Conservation (phyloP, 2,113 vertebrate genomes). For the Mus spicilegus region DNA sequence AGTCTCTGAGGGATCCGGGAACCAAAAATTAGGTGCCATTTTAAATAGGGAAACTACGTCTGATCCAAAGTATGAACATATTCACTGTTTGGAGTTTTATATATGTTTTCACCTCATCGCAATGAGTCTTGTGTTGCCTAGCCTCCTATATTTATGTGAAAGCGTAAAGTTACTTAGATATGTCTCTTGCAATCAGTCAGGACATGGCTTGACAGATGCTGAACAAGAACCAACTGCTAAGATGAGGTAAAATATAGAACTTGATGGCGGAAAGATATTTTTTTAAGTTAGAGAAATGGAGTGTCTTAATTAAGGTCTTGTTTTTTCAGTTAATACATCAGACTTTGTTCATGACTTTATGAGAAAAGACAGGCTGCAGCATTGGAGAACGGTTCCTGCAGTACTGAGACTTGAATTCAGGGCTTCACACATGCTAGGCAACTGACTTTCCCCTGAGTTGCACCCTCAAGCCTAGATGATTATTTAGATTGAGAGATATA, state of each 20-base stretch:
- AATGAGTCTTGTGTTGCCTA: conserved; percentile 40
- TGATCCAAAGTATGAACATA: neutral
- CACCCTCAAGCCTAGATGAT: too few species aligned
- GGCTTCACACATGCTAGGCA: neutral
- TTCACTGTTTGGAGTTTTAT: conserved; percentile 2
- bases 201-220: conserved; percentile 57
- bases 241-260: neutral
- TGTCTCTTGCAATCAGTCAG: neutral
- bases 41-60: conserved; percentile 3
- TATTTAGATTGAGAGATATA: too few species aligned
- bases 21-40: neutral
- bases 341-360: too few species aligned
- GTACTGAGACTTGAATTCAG: too few species aligned
- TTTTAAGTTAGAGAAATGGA: neutral
- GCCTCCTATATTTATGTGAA: conserved; percentile 54
- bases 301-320: neutral
- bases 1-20: too few species aligned
- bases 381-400: neutral
- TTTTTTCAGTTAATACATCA: too few species aligned
- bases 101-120: conserved; percentile 38
- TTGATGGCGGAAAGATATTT: neutral
- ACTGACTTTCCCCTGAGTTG: too few species aligned
- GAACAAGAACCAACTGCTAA: conserved; percentile 1
- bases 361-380: neutral
- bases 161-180: conserved; percentile 49